Conservation (phyloP, 2,888 invertebrate species). For the Thera obeliscata region DNA sequence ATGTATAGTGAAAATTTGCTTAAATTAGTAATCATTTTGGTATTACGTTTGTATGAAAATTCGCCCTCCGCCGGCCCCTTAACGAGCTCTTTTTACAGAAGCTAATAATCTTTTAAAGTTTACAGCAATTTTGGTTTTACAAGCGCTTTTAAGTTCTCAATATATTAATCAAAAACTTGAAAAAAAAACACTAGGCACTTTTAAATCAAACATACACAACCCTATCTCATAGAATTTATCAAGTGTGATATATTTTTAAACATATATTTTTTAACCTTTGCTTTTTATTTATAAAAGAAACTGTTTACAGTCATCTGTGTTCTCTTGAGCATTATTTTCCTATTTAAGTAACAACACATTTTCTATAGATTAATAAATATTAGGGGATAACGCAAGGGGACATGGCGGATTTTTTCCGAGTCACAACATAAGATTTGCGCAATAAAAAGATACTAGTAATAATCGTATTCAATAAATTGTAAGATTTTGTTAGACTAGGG, state of each 20-base stretch:
- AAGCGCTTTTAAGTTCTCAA: too few relatives aligned
- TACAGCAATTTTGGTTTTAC: too few relatives aligned
- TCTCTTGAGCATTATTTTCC: background rate
- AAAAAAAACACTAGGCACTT: background rate
- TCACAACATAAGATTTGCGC: too few relatives aligned
- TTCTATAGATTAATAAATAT: background rate
- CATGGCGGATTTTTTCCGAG: too few relatives aligned
- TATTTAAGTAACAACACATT: background rate
- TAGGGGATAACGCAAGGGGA: too few relatives aligned
- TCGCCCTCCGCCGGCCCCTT: too few relatives aligned
- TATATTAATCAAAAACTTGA: too few relatives aligned
- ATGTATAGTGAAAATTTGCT: too few relatives aligned
- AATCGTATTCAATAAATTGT: background rate
- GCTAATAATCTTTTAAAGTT: too few relatives aligned
- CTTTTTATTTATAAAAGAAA: background rate
- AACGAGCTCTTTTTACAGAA: too few relatives aligned
- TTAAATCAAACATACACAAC: background rate
- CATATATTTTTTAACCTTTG: background rate
- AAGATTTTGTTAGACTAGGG: conserved; percentile 1
- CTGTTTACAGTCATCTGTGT: background rate
- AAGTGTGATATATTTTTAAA: background rate
- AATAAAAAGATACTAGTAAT: background rate
- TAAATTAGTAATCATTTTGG: too few relatives aligned
- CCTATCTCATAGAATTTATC: background rate
- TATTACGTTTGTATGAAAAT: too few relatives aligned